Percentiles rank a stretch among this genome's conserved stretches.
Evolutionary conservation across 2,113 vertebrate genomes (phyloP).

Genomic region (Carassius gibelio): DNA sequence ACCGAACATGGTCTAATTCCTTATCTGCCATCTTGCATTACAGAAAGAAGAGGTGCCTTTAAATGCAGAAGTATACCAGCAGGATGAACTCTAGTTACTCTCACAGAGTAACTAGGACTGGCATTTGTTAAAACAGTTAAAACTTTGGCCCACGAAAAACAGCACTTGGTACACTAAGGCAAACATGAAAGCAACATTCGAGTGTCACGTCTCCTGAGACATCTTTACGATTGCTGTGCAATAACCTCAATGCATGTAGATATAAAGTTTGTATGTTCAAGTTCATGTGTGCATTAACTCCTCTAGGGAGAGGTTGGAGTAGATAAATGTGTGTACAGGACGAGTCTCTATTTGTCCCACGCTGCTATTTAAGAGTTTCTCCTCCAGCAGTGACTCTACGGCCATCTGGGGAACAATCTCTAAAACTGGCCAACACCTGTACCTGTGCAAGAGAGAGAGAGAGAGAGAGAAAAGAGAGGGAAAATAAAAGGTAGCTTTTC

Average conservation of each 20-base stretch:
- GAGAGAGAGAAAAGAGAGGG: not conserved
- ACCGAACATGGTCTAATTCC: not conserved
- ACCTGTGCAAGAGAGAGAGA: not conserved
- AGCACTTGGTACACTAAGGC: not conserved
- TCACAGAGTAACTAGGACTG: not conserved
- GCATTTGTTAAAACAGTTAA: not conserved
- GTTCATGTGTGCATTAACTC: constrained; percentile 61
- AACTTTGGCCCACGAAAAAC: not conserved
- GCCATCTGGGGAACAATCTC: constrained; percentile 77
- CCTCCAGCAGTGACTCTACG: constrained; percentile 47
- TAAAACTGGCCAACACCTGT: constrained; percentile 77
- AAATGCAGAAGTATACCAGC: not conserved
- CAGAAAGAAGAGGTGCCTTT: not conserved
- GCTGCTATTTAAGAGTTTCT: constrained; percentile 58
- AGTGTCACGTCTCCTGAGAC: not conserved
- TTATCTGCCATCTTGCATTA: constrained; percentile 14
- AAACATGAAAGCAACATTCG: not conserved
- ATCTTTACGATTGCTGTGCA: not conserved
- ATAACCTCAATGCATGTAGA: not conserved
- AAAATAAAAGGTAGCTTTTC: not conserved
- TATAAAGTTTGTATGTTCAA: not conserved
- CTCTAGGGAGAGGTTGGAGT: constrained; percentile 75
- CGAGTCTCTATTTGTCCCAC: constrained; percentile 43
- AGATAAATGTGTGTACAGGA: constrained; percentile 54
- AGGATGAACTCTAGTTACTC: not conserved